Evolutionary conservation across 2,113 vertebrate species (phyloP).

Genomic region (Anhinga rufa): DNA sequence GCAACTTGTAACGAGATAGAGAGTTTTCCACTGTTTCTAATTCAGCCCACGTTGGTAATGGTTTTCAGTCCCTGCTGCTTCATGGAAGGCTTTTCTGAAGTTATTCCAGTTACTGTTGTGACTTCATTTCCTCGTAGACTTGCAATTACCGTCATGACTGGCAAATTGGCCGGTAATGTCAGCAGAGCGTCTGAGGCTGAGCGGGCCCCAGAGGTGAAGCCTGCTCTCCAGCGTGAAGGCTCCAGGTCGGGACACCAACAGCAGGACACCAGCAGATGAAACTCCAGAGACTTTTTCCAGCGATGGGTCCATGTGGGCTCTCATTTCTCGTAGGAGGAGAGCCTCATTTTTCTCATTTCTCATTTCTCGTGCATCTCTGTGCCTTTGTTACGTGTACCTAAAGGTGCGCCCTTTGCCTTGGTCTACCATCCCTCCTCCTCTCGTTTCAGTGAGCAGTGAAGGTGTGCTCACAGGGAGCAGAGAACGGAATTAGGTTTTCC

Average conservation of each 20-base stretch:
- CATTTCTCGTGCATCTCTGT: neutral
- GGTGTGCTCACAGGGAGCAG: neutral
- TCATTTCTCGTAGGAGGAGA: neutral
- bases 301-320: neutral
- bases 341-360: no score
- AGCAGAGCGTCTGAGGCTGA: neutral
- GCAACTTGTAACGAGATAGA: neutral
- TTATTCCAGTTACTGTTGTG: neutral
- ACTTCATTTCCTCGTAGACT: neutral
- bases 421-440: neutral
- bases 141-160: neutral
- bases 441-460: neutral
- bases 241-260: neutral
- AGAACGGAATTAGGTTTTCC: neutral
- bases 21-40: neutral
- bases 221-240: neutral
- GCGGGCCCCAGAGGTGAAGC: neutral
- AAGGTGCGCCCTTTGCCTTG: neutral
- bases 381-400: rapidly evolving
- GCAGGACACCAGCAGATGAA: neutral
- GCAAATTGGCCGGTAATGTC: neutral
- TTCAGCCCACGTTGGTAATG: neutral
- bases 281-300: neutral
- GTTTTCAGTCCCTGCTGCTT: neutral
- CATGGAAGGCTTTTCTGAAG: neutral